Evolutionary conservation across 1,140 invertebrate genomes (phyloP).

Genomic region (Drosophila willistoni): DNA sequence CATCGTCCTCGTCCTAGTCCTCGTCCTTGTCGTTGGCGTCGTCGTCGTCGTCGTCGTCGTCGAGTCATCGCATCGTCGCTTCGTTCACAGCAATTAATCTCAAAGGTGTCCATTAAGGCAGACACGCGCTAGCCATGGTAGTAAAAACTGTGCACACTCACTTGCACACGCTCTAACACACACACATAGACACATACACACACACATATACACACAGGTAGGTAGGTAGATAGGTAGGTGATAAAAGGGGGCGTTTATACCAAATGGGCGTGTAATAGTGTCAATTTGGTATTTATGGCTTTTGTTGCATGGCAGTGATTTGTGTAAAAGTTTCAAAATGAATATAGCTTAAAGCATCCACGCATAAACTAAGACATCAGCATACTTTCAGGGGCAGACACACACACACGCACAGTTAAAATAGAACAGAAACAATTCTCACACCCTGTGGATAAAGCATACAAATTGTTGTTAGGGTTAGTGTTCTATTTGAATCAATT

Average conservation of each 20-base stretch:
- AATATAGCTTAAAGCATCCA: constrained; percentile 7
- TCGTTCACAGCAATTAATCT: constrained; percentile 72
- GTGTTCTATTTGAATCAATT: too few relatives aligned
- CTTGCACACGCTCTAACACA: neutral
- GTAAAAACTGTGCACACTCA: constrained; percentile 41
- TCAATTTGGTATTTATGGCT: constrained; percentile 77
- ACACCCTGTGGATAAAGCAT: too few relatives aligned
- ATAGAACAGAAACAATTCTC: too few relatives aligned
- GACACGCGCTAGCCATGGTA: constrained; percentile 55
- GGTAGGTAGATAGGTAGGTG: neutral
- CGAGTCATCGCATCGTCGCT: constrained; percentile 22
- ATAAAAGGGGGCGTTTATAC: constrained; percentile 13
- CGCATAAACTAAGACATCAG: neutral
- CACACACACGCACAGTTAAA: too few relatives aligned
- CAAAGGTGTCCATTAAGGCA: constrained; percentile 79
- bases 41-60: constrained; percentile 26
- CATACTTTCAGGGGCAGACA: constrained; percentile 7
- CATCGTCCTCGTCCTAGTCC: constrained; percentile 31
- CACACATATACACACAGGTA: constrained; percentile 23
- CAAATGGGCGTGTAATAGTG: constrained; percentile 68
- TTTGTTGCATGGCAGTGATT: constrained; percentile 61
- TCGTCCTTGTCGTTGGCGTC: constrained; percentile 34
- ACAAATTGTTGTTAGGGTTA: too few relatives aligned
- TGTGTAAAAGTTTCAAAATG: constrained; percentile 46
- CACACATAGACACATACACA: neutral